Evolutionary conservation across 1,140 invertebrate species (phyloP), one percentile per base, ranked within the genome.

Genomic region (Apocrypta bakeri): DNA sequence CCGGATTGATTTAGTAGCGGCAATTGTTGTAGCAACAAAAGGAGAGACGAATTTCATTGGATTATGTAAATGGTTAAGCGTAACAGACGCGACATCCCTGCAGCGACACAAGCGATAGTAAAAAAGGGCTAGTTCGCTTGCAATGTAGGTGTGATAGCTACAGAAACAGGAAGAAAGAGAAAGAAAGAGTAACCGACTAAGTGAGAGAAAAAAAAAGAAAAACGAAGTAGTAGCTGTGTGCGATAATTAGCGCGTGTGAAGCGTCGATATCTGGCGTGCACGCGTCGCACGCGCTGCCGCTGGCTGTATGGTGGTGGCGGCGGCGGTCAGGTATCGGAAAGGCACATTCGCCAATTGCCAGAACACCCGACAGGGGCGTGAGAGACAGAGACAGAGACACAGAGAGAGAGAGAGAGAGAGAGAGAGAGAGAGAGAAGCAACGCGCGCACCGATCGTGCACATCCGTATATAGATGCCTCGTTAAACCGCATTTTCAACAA

Each of bases 401-500:
- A 21, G 48, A 17, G 14, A 2, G 48, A 21, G 48, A 24, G 11
- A 42, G 17, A 42, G 40, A 40, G 37, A 56, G n/a, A n/a, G n/a
- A n/a, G n/a, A n/a, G n/a, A n/a, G n/a, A n/a, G n/a, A n/a, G n/a
- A n/a, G n/a, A n/a, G 42, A 75, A 69, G 56, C 72, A 17, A 66
- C 75, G 63, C 66, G 82, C 37, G 61, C 40, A 42, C 69, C 68
- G 40, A 42, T 42, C 40, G 40, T 42, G 48, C 48, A 21, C 48
- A 56, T 56, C 48, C 48, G 48, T 42, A 42, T 56, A 48, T 48
- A 48, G 73, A 64, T 24, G 56, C 29, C 75, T 89, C 87, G 88
- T 88, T 89, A 87, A 89, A 88, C 88, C 88, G 88, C 90, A 88
- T 90, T 92, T 92, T 91, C 89, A 88, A 89, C 88, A 88, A 85